phyloP scores from a whole-genome alignment of 2,113 vertebrate genomes.

The Nyctibius bracteatus region DNA sequence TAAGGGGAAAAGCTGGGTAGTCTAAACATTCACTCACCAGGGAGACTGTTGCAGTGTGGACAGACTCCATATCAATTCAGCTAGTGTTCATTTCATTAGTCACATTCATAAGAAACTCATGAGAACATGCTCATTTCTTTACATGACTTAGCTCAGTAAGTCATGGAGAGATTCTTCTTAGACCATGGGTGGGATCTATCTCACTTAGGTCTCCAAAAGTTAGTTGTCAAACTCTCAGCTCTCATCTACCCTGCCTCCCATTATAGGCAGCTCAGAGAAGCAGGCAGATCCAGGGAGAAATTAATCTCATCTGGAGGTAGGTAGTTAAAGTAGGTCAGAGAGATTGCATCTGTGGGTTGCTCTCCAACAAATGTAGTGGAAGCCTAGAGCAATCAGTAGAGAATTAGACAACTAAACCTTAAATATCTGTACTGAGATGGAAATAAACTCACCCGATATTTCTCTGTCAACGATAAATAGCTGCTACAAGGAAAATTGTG shows the following conservation, averaged over 20 bases:
- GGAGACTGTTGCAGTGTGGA: neutral
- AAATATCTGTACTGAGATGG: neutral
- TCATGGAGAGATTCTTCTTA: neutral
- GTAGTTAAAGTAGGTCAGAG: slow-evolving; percentile 24
- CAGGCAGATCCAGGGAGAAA: neutral
- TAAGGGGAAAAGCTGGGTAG: neutral
- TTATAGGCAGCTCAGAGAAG: neutral
- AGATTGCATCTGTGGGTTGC: neutral
- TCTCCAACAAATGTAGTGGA: neutral
- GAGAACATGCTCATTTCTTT: neutral
- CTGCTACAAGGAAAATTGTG: neutral
- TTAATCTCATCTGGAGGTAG: neutral
- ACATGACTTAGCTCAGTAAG: neutral
- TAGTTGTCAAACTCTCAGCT: neutral
- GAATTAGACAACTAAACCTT: slow-evolving; percentile 1
- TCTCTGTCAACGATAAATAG: neutral
- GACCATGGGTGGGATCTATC: neutral
- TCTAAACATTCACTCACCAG: neutral
- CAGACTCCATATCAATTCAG: neutral
- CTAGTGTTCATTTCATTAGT: neutral
- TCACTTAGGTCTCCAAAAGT: neutral
- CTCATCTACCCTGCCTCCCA: neutral
- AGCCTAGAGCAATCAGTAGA: neutral
- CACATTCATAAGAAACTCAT: neutral
- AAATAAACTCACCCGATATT: neutral